A percentile compares a stretch with the other conserved stretches of the same genome.
phyloP scores from a whole-genome alignment of 2,113 vertebrate genomes.

The Tenebrosternarchus preto region DNA sequence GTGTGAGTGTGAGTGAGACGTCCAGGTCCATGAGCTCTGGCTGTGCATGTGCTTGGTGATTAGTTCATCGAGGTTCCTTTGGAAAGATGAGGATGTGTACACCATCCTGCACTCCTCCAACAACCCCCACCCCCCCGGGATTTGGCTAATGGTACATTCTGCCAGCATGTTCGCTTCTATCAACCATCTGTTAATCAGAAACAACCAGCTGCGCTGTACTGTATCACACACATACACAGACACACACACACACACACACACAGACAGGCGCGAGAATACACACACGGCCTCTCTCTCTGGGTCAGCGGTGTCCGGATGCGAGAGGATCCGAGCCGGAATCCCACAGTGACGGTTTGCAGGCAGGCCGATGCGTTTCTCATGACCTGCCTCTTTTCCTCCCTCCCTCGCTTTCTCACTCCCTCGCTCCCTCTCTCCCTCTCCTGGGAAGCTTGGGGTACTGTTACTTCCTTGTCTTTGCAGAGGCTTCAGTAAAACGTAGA shows the following conservation, averaged over 20 bases:
- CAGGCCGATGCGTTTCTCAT: not conserved
- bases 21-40: too few relatives aligned
- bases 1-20: too few relatives aligned
- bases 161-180: slow-evolving; percentile 8
- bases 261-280: not conserved
- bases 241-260: slow-evolving; percentile 2
- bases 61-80: not conserved
- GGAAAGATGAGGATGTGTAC: not conserved
- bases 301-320: not conserved
- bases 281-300: not conserved
- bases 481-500: not conserved
- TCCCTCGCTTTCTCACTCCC: not conserved
- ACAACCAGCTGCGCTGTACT: not conserved
- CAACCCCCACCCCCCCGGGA: not conserved
- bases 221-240: slow-evolving; percentile 8
- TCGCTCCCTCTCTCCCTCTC: not conserved
- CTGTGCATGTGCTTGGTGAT: too few relatives aligned
- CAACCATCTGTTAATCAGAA: slow-evolving; percentile 35
- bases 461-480: not conserved
- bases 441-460: not conserved
- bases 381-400: not conserved
- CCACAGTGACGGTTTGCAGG: not conserved
- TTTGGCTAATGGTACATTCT: slow-evolving; percentile 15
- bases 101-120: not conserved
- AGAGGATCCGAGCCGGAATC: not conserved